A percentile compares a stretch with the other conserved stretches of the same genome.
Conservation (phyloP, 2,888 invertebrate genomes). For the Steinernema hermaphroditum region DNA sequence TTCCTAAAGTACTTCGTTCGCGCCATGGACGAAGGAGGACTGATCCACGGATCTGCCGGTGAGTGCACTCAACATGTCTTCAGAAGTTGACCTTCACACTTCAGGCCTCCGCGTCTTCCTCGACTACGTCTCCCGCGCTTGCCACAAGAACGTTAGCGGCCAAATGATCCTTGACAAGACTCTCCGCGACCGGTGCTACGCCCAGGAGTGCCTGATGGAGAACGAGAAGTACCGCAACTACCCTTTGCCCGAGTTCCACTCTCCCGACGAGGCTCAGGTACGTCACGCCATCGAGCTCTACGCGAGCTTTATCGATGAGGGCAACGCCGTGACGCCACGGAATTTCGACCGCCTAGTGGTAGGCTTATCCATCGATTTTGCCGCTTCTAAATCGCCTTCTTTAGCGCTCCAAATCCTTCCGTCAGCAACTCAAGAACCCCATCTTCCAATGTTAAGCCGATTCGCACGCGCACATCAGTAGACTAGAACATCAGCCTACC, state of each 20-base stretch:
- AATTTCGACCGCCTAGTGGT: not conserved
- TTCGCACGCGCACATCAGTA: no score
- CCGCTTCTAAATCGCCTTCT: not conserved
- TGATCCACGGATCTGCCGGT: not conserved
- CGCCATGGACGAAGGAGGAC: not conserved
- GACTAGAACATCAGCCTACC: no score
- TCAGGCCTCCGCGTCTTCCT: slow-evolving; percentile 7
- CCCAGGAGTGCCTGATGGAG: slow-evolving; percentile 3
- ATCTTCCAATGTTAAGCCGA: slow-evolving; percentile 9
- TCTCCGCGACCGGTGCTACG: slow-evolving; percentile 18
- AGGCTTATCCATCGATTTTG: not conserved
- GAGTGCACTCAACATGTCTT: not conserved
- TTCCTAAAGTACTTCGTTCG: not conserved
- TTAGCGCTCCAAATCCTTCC: slow-evolving; percentile 9
- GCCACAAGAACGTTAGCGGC: not conserved
- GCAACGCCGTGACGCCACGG: not conserved
- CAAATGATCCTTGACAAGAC: not conserved
- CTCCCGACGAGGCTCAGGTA: not conserved
- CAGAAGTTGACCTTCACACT: no score
- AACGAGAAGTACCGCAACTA: slow-evolving; percentile 20
- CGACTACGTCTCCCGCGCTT: not conserved
- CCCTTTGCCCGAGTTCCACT: not conserved
- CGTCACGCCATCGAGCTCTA: not conserved
- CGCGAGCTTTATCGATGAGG: not conserved
- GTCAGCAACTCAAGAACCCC: not conserved